These are phyloP conservation scores for Epirrhoe alternata DNA, from an alignment of 2,888 invertebrate species.

Conservation along the genomic window DNA sequence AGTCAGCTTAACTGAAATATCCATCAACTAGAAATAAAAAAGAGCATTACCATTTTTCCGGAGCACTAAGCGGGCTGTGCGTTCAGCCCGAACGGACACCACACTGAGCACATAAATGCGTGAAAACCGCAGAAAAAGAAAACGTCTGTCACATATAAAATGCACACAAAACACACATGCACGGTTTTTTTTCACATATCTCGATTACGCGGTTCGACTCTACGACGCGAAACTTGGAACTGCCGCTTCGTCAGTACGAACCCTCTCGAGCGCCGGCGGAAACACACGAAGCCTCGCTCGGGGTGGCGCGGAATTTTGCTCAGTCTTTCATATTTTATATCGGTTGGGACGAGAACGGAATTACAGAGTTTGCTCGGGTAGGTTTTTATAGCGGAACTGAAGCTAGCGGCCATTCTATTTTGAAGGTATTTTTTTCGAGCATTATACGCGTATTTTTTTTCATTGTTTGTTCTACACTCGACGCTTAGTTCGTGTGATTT, in stretches of 20 bases:
- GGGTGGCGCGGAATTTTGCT: slow-evolving; percentile 71
- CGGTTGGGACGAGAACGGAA: slow-evolving; percentile 75
- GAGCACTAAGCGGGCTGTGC: slow-evolving; percentile 68
- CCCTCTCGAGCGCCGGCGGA: slow-evolving; percentile 60
- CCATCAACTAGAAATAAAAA: slow-evolving; percentile 58
- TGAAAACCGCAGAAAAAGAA: slow-evolving; percentile 58
- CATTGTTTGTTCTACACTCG: slow-evolving; percentile 71
- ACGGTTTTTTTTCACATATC: slow-evolving; percentile 55
- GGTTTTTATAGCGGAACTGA: slow-evolving; percentile 79
- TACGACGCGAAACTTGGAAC: slow-evolving; percentile 61
- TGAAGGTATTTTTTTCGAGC: slow-evolving; percentile 71
- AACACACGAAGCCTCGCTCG: slow-evolving; percentile 61
- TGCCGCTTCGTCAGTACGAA: slow-evolving; percentile 79
- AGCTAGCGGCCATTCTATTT: slow-evolving; percentile 70
- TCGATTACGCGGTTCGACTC: slow-evolving; percentile 42
- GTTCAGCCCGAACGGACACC: slow-evolving; percentile 53
- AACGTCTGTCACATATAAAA: slow-evolving; percentile 52
- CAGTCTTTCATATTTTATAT: slow-evolving; percentile 85
- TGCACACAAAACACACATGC: slow-evolving; percentile 67
- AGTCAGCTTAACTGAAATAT: slow-evolving; percentile 47
- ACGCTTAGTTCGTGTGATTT: slow-evolving; percentile 72
- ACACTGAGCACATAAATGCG: slow-evolving; percentile 69
- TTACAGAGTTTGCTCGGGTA: slow-evolving; percentile 81
- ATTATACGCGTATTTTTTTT: slow-evolving; percentile 64
- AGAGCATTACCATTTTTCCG: slow-evolving; percentile 75